A percentile compares a stretch with the other conserved stretches of the same genome.
Conservation (phyloP, 1,140 invertebrate species). For the Triops longicaudatus region DNA sequence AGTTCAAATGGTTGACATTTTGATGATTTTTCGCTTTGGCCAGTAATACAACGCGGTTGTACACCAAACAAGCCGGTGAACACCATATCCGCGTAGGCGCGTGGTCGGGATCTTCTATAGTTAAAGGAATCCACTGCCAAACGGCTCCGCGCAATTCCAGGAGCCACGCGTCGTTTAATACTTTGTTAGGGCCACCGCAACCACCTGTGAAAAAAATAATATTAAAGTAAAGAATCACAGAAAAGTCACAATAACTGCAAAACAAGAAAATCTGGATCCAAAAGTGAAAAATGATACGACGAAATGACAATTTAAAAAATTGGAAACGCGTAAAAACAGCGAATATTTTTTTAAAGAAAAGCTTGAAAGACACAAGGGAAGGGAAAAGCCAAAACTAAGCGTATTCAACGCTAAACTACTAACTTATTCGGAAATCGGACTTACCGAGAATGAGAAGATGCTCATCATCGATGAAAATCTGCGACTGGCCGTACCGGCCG, state of each 20-base stretch:
- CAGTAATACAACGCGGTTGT: slow-evolving; percentile 55
- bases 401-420: slow-evolving; percentile 44
- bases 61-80: slow-evolving; percentile 45
- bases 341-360: too few relatives aligned
- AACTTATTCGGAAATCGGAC: slow-evolving; percentile 28
- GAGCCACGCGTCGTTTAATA: slow-evolving; percentile 63
- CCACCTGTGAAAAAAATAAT: slow-evolving; percentile 49
- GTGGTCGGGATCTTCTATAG: slow-evolving; percentile 62
- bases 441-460: slow-evolving; percentile 37
- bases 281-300: too few relatives aligned
- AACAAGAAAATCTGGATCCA: too few relatives aligned
- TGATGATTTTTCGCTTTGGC: slow-evolving; percentile 39
- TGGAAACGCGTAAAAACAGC: too few relatives aligned
- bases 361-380: too few relatives aligned
- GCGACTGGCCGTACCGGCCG: slow-evolving; percentile 81
- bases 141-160: slow-evolving; percentile 47
- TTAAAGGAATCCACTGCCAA: slow-evolving; percentile 75
- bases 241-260: too few relatives aligned
- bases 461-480: slow-evolving; percentile 52
- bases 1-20: slow-evolving; percentile 15
- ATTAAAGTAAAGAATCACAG: too few relatives aligned
- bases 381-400: too few relatives aligned
- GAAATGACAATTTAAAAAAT: too few relatives aligned
- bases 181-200: slow-evolving; percentile 57
- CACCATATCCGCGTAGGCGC: slow-evolving; percentile 81